A percentile compares a stretch with the other conserved stretches of the same genome.
phyloP scores from a whole-genome alignment of 2,113 vertebrate species.

The Burhinus bistriatus region DNA sequence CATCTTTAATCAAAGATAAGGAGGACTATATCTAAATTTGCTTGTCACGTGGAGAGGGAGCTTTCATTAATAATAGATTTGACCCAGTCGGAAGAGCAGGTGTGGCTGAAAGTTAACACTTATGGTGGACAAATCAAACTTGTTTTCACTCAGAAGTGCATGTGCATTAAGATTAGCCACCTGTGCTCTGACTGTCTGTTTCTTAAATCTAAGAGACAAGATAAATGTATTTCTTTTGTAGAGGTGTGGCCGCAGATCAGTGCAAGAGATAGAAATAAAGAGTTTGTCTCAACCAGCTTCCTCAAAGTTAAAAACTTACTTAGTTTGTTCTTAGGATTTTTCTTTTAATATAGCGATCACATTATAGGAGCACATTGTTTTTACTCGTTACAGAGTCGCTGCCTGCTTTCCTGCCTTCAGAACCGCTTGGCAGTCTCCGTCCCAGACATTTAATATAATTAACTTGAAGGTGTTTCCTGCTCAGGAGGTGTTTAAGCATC shows the following conservation, averaged over 20 bases:
- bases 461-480: conserved; percentile 40
- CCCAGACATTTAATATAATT: conserved; percentile 41
- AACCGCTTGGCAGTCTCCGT: neutral
- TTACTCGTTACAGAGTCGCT: neutral
- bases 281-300: neutral
- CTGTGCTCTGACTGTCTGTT: neutral
- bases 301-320: neutral
- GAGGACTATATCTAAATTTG: neutral
- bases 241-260: neutral
- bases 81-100: neutral
- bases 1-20: neutral
- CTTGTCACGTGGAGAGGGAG: neutral
- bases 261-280: neutral
- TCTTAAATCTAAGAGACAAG: neutral
- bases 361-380: neutral
- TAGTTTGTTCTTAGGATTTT: neutral
- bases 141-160: neutral
- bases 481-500: neutral
- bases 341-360: neutral
- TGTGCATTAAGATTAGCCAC: neutral
- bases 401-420: neutral
- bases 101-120: neutral
- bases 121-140: neutral
- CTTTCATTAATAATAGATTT: neutral
- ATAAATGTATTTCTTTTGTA: neutral